A percentile compares a stretch with the other conserved stretches of the same genome.
Evolutionary conservation across 2,797 vertebrate species (phyloP).

Genomic region (Falco biarmicus): DNA sequence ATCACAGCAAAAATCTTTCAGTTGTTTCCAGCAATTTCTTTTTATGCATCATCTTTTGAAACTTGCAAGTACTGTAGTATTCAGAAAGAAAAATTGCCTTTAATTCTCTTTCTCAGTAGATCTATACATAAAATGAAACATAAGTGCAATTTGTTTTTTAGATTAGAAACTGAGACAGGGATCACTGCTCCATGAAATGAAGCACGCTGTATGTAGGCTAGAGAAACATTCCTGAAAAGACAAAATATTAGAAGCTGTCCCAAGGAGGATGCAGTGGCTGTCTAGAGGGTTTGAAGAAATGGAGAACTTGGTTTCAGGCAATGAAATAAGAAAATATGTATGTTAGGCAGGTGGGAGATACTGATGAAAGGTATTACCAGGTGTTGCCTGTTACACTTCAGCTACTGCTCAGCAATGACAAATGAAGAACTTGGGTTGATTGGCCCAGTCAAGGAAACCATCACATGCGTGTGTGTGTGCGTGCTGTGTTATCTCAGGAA

Average conservation of each 20-base stretch:
- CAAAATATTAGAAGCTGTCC: not conserved
- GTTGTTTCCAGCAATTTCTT: not conserved
- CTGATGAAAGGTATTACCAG: not conserved
- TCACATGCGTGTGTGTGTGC: accelerated
- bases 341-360: not conserved
- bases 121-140: not conserved
- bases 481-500: not conserved
- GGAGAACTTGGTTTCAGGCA: not conserved
- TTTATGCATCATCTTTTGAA: not conserved
- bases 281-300: not conserved
- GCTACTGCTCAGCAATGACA: not conserved
- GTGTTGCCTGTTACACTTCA: not conserved
- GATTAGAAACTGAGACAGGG: conserved; percentile 27
- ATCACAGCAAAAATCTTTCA: not conserved
- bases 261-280: not conserved
- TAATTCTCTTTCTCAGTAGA: not conserved
- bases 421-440: not conserved
- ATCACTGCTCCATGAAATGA: conserved; percentile 65
- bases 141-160: conserved; percentile 10
- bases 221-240: not conserved
- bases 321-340: not conserved
- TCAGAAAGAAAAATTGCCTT: conserved; percentile 1
- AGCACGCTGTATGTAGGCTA: not conserved
- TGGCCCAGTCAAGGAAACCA: not conserved
- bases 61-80: not conserved